Percentiles rank a stretch among this genome's conserved stretches.
Conservation (phyloP, 2,113 vertebrate species). For the Neolamprologus ventralis region DNA sequence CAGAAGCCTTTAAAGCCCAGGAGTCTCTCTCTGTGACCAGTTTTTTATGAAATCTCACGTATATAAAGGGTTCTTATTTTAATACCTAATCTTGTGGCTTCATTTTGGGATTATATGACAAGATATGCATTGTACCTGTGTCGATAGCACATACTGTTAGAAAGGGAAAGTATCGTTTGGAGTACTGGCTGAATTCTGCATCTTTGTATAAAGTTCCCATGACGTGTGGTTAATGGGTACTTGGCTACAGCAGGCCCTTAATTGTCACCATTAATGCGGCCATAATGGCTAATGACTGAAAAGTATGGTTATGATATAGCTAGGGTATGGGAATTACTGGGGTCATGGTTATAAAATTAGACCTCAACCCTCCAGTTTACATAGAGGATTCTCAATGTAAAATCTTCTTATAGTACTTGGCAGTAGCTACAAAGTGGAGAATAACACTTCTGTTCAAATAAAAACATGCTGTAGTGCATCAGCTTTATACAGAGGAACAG, state of each 20-base stretch:
- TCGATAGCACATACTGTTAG: not conserved
- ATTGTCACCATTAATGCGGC: not conserved
- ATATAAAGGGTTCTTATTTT: not conserved
- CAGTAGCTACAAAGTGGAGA: not conserved
- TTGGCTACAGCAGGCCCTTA: not conserved
- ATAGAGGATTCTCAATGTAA: not conserved
- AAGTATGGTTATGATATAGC: not conserved
- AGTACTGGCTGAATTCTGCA: not conserved
- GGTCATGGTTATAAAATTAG: not conserved
- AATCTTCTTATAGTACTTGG: not conserved
- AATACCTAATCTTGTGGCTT: not conserved
- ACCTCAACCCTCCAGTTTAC: not conserved
- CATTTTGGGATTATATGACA: not conserved
- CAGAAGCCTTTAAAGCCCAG: not conserved
- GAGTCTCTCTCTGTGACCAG: not conserved
- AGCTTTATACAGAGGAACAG: not conserved
- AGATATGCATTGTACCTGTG: not conserved
- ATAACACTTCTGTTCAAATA: not conserved
- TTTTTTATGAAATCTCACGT: not conserved
- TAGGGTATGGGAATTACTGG: not conserved
- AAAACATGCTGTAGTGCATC: not conserved
- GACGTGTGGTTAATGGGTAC: not conserved
- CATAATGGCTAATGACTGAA: not conserved
- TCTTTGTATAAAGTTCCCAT: not conserved
- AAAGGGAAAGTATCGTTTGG: not conserved